These are phyloP conservation scores for Acanthornis magna DNA, from an alignment of 2,797 vertebrate genomes.

Conservation along the genomic window DNA sequence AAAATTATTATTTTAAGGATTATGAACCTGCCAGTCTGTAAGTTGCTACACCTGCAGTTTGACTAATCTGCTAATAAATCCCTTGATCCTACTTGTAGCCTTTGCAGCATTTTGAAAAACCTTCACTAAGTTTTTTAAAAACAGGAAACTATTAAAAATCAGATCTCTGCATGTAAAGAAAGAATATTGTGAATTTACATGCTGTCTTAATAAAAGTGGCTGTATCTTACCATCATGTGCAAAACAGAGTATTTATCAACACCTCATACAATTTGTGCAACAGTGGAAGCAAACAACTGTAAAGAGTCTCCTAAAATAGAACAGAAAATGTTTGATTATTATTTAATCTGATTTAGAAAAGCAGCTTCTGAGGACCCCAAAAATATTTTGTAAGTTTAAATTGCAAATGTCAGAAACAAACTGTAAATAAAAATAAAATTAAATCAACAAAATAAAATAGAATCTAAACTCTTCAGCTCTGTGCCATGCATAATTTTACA, in stretches of 20 bases:
- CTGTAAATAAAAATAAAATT: not conserved
- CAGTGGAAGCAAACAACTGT: not conserved
- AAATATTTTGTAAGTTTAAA: not conserved
- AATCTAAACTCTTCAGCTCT: not conserved
- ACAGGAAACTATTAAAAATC: not conserved
- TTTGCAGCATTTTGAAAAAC: conserved; percentile 20
- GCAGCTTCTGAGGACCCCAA: not conserved
- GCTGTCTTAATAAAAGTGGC: not conserved
- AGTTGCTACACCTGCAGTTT: conserved; percentile 31
- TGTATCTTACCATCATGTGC: not conserved
- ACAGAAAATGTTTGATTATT: not conserved
- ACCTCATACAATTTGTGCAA: not conserved
- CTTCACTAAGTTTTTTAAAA: not conserved
- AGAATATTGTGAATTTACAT: not conserved
- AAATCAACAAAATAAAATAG: not conserved
- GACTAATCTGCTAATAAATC: conserved; percentile 60
- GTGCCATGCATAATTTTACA: not conserved
- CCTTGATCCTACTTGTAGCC: not conserved
- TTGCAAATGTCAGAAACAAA: not conserved
- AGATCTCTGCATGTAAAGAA: not conserved
- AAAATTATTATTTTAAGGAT: conserved; percentile 58
- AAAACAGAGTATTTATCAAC: not conserved
- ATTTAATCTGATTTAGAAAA: not conserved
- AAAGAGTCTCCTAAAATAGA: not conserved
- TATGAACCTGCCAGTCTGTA: conserved; percentile 39